These are phyloP conservation scores for Tachysurus fulvidraco DNA, from an alignment of 2,113 vertebrate species.

Conservation along the genomic window DNA sequence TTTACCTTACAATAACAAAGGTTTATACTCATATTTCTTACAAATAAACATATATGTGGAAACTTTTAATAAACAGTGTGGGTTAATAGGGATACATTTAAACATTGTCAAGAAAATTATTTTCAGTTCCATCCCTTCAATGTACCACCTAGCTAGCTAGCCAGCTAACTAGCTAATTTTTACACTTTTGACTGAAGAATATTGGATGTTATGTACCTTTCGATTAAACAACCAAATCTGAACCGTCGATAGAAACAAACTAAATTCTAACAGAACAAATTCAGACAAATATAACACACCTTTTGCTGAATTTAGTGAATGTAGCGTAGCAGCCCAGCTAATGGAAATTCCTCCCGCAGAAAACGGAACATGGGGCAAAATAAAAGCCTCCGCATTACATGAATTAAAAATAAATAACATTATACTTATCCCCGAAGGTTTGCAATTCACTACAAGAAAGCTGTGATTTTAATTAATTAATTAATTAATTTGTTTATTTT, in stretches of 20 bases:
- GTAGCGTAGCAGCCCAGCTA: background rate
- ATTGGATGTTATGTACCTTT: background rate
- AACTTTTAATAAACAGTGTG: background rate
- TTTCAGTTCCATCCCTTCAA: background rate
- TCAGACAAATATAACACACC: background rate
- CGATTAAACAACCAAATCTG: background rate
- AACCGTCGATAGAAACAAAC: background rate
- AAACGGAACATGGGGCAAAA: background rate
- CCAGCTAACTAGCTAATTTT: background rate
- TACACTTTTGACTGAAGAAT: background rate
- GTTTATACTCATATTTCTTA: background rate
- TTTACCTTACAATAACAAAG: too few relatives aligned
- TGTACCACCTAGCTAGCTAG: background rate
- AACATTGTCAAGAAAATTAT: background rate
- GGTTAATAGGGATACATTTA: background rate
- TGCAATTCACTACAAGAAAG: background rate
- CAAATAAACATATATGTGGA: background rate
- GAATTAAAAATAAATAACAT: background rate
- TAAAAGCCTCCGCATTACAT: background rate
- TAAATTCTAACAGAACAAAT: background rate
- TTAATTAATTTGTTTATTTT: too few relatives aligned
- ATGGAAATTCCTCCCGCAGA: background rate
- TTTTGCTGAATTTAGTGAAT: background rate
- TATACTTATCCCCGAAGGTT: background rate
- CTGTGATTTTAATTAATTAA: background rate